Conservation (phyloP, 2,888 invertebrate species). For the Mantis religiosa region DNA sequence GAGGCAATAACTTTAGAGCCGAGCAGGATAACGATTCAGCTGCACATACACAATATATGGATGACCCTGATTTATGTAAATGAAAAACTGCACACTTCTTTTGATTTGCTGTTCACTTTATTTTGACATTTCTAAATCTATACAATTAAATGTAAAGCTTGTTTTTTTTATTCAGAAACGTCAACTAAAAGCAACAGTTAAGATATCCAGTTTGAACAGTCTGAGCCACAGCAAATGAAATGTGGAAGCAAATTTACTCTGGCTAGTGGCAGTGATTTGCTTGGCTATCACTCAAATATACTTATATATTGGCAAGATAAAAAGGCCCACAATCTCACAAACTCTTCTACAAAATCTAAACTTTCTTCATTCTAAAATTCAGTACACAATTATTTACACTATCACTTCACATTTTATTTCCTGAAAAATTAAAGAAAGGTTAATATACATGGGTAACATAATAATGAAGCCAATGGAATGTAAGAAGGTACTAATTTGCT, state of each 20-base stretch:
- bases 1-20: too few species aligned
- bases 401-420: neutral
- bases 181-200: conserved; percentile 1
- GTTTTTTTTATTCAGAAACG: neutral
- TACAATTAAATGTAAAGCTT: neutral
- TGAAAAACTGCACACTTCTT: neutral
- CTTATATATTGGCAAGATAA: neutral
- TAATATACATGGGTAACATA: neutral
- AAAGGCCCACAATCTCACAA: neutral
- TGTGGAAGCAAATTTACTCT: neutral
- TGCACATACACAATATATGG: too few species aligned
- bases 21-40: too few species aligned
- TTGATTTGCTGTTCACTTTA: neutral
- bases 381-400: neutral
- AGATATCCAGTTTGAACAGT: neutral
- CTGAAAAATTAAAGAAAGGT: neutral
- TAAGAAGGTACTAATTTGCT: neutral
- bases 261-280: neutral
- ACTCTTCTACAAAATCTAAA: neutral
- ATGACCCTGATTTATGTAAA: neutral
- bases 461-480: neutral
- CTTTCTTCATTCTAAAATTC: neutral
- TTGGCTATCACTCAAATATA: neutral
- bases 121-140: neutral
- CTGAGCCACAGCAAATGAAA: neutral